These are phyloP conservation scores for Aldrovandia affinis DNA, from an alignment of 2,797 vertebrate species.

Conservation along the genomic window DNA sequence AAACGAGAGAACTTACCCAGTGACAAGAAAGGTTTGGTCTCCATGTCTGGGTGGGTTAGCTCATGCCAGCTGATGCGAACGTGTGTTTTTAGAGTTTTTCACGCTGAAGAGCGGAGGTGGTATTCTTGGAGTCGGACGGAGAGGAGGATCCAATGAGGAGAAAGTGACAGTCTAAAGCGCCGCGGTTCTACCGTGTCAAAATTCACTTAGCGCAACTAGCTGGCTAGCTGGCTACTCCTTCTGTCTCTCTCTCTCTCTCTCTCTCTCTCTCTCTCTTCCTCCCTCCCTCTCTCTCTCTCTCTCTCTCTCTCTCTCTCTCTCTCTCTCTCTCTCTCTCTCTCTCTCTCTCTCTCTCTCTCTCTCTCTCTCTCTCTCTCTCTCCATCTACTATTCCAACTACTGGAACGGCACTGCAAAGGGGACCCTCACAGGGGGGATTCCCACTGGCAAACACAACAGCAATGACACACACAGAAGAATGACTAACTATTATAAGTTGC, in stretches of 20 bases:
- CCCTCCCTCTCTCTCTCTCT: too few species aligned
- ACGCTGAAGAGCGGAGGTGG: constrained; percentile 48
- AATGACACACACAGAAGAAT: constrained; percentile 57
- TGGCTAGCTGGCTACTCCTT: constrained; percentile 39
- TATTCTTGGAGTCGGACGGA: constrained; percentile 40
- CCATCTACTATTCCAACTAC: constrained; percentile 74
- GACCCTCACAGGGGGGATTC: constrained; percentile 74
- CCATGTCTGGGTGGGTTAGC: constrained; percentile 86
- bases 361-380: constrained; percentile 52
- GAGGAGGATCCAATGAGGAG: constrained; percentile 53
- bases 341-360: constrained; percentile 21
- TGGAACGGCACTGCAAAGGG: constrained; percentile 72
- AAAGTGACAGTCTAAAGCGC: constrained; percentile 63
- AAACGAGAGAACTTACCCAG: constrained; percentile 84
- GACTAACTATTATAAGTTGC: constrained; percentile 32
- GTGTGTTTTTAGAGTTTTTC: constrained; percentile 58
- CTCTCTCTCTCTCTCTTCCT: constrained; percentile 52
- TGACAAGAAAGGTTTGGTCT: constrained; percentile 96
- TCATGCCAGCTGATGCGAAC: constrained; percentile 82
- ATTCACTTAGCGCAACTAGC: constrained; percentile 64
- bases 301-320: constrained; percentile 29
- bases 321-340: constrained; percentile 2
- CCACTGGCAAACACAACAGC: constrained; percentile 60
- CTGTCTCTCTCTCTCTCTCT: constrained; percentile 50
- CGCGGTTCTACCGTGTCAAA: constrained; percentile 56